phyloP scores from a whole-genome alignment of 2,888 invertebrate genomes.

The Athalia rosae region DNA sequence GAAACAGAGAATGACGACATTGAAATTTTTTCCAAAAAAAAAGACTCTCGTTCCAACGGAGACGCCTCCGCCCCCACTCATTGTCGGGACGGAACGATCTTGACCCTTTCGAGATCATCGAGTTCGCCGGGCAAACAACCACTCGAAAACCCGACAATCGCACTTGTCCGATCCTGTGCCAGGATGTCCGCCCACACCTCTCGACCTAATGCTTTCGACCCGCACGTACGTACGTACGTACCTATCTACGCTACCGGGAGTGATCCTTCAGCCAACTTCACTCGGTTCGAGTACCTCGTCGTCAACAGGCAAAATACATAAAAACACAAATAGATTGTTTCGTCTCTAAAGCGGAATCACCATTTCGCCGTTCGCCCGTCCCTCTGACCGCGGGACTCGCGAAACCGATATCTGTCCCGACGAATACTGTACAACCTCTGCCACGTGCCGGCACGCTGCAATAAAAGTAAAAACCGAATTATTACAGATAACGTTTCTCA shows the following conservation, averaged over 20 bases:
- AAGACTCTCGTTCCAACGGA: slow-evolving; percentile 1
- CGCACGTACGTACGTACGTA: no score
- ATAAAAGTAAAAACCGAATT: not conserved
- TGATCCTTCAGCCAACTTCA: slow-evolving; percentile 1
- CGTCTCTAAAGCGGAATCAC: not conserved
- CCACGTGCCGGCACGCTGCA: no score
- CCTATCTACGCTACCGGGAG: not conserved
- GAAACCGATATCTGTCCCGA: not conserved
- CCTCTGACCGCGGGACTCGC: not conserved
- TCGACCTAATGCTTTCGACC: slow-evolving; percentile 6
- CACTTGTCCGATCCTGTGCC: slow-evolving; percentile 9
- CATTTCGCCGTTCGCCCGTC: not conserved
- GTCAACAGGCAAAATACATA: not conserved
- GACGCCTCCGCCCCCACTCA: not conserved
- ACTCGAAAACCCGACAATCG: not conserved
- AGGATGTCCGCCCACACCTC: slow-evolving; percentile 3
- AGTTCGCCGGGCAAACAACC: slow-evolving; percentile 9
- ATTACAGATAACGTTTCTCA: not conserved
- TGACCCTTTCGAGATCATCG: slow-evolving; percentile 24
- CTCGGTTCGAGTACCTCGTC: not conserved
- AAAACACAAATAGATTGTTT: not conserved
- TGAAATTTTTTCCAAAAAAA: not conserved
- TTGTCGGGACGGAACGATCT: not conserved
- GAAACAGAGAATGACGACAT: not conserved
- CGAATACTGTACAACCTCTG: not conserved